Percentiles rank a stretch among this genome's conserved stretches.
These are phyloP conservation scores for Toxotes jaculatrix DNA, from an alignment of 2,113 vertebrate genomes.

Conservation along the genomic window DNA sequence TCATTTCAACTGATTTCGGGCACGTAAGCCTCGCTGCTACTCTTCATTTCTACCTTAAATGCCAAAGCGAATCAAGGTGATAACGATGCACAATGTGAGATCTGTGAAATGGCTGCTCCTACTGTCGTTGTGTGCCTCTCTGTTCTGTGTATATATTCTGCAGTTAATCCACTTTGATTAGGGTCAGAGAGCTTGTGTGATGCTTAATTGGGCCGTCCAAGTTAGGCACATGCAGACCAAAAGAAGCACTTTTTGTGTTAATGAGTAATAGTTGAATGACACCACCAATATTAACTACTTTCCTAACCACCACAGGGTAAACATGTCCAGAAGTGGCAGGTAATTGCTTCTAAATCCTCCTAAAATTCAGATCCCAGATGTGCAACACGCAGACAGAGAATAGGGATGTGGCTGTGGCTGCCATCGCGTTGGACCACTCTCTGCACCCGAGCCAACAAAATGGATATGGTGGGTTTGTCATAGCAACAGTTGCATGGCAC, in stretches of 20 bases:
- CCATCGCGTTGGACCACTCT: background rate
- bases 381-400: constrained; percentile 38
- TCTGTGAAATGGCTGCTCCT: background rate
- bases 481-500: constrained; percentile 49
- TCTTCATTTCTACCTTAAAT: constrained; percentile 6
- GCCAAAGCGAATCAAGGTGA: background rate
- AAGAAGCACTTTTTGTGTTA: constrained; percentile 10
- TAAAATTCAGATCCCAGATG: constrained; percentile 62
- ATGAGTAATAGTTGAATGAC: background rate
- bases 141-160: background rate
- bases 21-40: background rate
- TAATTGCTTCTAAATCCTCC: constrained; percentile 65
- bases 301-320: constrained; percentile 18
- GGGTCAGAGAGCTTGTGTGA: background rate
- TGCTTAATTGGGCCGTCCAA: constrained; percentile 10
- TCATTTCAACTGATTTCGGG: background rate
- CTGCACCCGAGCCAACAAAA: constrained; percentile 41
- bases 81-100: background rate
- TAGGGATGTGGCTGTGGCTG: constrained; percentile 19
- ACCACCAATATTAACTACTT: background rate
- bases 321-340: constrained; percentile 38
- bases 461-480: constrained; percentile 56
- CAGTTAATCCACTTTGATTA: background rate
- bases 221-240: background rate
- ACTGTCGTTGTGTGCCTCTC: background rate